Conservation (phyloP, 2,797 vertebrate genomes). For the Octomys mimax region DNA sequence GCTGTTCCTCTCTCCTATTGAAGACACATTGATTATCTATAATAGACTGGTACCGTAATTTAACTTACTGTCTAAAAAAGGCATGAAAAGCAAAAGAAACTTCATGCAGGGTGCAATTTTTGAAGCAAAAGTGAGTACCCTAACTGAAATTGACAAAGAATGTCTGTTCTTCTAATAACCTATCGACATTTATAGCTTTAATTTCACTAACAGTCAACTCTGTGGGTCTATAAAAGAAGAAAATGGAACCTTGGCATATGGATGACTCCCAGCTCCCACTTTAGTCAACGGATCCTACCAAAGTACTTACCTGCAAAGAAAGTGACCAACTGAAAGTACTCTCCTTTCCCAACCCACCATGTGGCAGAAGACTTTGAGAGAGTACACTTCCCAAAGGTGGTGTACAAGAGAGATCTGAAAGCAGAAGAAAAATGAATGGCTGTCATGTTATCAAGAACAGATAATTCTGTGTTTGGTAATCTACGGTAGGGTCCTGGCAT, state of each 20-base stretch:
- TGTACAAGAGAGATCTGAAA: background rate
- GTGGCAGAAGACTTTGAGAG: background rate
- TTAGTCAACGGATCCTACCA: background rate
- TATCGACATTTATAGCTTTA: background rate
- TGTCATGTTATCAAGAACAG: background rate
- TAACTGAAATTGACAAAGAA: constrained; percentile 36
- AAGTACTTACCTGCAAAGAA: constrained; percentile 37
- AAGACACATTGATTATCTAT: background rate
- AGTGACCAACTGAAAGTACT: background rate
- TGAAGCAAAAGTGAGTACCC: background rate
- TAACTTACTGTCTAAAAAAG: background rate
- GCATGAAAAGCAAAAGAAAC: constrained; percentile 11
- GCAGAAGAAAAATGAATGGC: background rate
- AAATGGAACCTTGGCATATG: background rate
- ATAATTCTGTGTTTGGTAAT: background rate
- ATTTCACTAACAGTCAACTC: background rate
- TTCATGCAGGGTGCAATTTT: background rate
- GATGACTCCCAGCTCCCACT: background rate
- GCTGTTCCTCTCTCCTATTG: background rate
- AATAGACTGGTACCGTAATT: background rate
- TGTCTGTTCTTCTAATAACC: constrained; percentile 39
- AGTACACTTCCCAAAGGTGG: background rate
- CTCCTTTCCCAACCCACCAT: background rate
- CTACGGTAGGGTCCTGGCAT: background rate
- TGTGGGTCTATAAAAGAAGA: background rate